Conservation (phyloP, 2,888 invertebrate species). For the Chorisops tibialis region DNA sequence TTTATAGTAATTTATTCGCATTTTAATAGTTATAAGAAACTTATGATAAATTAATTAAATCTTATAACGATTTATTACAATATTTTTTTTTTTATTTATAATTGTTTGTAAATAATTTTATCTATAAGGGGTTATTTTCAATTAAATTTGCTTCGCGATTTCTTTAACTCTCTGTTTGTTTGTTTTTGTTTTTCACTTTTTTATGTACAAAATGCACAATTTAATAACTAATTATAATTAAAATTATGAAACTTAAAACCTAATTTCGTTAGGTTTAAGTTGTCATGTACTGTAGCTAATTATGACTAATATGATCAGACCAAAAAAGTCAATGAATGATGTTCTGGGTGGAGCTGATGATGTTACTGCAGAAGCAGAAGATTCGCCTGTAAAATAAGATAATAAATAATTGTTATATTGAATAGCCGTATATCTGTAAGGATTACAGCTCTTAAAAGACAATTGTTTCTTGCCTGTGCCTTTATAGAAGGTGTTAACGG, state of each 20-base stretch:
- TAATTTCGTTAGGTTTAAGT: conserved; percentile 1
- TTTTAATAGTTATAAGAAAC: no score
- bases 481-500: no score
- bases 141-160: neutral
- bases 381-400: conserved; percentile 42
- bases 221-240: conserved; percentile 1
- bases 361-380: conserved; percentile 51
- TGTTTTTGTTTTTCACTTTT: neutral
- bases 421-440: neutral
- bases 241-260: conserved; percentile 6
- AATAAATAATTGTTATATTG: neutral
- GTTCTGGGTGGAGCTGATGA: conserved; percentile 42
- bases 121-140: conserved; percentile 7
- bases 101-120: neutral
- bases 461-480: no score
- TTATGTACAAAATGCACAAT: conserved; percentile 23
- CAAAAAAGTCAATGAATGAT: conserved; percentile 32
- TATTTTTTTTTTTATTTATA: no score
- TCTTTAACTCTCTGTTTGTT: neutral
- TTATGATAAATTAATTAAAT: no score
- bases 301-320: conserved; percentile 32
- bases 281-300: conserved; percentile 38
- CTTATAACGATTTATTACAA: no score
- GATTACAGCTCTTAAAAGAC: no score
- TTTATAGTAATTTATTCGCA: no score